phyloP scores from a whole-genome alignment of 1,140 invertebrate genomes.

The Drosophila ironensis region DNA sequence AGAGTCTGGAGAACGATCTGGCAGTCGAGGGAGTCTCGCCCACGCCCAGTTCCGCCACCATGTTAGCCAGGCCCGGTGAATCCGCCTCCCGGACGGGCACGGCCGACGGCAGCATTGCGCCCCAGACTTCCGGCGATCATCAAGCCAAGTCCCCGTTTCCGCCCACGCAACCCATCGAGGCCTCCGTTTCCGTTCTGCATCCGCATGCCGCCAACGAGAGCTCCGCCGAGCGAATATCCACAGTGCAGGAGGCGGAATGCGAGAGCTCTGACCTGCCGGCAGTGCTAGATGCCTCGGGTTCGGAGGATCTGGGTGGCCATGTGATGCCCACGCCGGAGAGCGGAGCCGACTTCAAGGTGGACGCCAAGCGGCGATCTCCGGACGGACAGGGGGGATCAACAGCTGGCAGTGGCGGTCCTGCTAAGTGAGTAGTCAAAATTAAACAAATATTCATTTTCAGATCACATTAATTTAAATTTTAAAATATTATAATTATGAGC shows the following conservation, averaged over 20 bases:
- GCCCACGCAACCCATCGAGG: constrained; percentile 75
- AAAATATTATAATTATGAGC: neutral
- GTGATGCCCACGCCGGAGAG: constrained; percentile 32
- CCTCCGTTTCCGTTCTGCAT: constrained; percentile 73
- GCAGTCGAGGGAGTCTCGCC: constrained; percentile 47
- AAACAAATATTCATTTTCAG: too few species aligned
- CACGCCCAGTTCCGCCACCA: constrained; percentile 51
- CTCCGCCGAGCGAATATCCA: constrained; percentile 47
- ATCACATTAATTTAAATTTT: too few species aligned
- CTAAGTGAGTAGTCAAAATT: constrained; percentile 47
- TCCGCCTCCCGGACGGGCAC: constrained; percentile 55
- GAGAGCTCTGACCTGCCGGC: constrained; percentile 55
- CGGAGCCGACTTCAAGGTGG: constrained; percentile 63
- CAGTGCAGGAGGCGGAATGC: constrained; percentile 67
- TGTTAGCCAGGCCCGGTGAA: constrained; percentile 49
- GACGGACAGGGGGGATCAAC: constrained; percentile 74
- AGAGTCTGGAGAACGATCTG: constrained; percentile 69
- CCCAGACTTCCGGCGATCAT: constrained; percentile 21
- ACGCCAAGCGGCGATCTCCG: constrained; percentile 68
- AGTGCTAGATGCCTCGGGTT: constrained; percentile 13
- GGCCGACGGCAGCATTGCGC: constrained; percentile 59
- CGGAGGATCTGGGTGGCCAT: constrained; percentile 25
- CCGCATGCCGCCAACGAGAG: constrained; percentile 20
- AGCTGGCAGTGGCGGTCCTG: constrained; percentile 58
- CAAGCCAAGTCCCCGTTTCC: constrained; percentile 69